Conservation (phyloP, 1,140 invertebrate genomes). For the Holotrichia oblita region DNA sequence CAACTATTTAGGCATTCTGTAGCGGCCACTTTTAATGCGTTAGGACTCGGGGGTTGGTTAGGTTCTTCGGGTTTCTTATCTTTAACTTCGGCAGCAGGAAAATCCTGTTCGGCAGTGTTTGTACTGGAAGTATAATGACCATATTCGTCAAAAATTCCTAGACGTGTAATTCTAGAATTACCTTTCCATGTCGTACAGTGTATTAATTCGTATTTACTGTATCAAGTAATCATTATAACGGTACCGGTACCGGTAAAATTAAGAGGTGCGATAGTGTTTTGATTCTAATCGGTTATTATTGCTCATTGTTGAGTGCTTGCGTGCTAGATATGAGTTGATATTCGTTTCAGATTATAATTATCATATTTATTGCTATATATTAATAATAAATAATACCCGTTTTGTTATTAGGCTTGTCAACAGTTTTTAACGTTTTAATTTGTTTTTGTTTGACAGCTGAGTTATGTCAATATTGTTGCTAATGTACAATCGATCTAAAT, state of each 20-base stretch:
- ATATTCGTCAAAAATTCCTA: not conserved
- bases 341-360: not conserved
- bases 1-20: constrained; percentile 72
- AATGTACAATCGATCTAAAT: not conserved
- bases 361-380: constrained; percentile 10
- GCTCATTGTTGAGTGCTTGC: constrained; percentile 22
- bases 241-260: constrained; percentile 14
- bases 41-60: constrained; percentile 58
- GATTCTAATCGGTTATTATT: not conserved
- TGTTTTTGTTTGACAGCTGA: constrained; percentile 4
- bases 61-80: constrained; percentile 52
- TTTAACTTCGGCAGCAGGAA: constrained; percentile 43
- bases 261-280: not conserved
- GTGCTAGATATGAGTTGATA: not conserved
- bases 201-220: not conserved
- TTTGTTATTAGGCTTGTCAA: constrained; percentile 5
- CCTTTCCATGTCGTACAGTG: constrained; percentile 16
- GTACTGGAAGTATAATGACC: not conserved
- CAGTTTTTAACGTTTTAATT: not conserved
- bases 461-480: not conserved
- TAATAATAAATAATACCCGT: constrained; percentile 12
- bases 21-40: constrained; percentile 64
- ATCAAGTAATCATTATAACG: constrained; percentile 34
- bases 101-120: constrained; percentile 36
- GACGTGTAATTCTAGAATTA: not conserved